phyloP scores from a whole-genome alignment of 2,797 vertebrate genomes.

The Gila robusta region DNA sequence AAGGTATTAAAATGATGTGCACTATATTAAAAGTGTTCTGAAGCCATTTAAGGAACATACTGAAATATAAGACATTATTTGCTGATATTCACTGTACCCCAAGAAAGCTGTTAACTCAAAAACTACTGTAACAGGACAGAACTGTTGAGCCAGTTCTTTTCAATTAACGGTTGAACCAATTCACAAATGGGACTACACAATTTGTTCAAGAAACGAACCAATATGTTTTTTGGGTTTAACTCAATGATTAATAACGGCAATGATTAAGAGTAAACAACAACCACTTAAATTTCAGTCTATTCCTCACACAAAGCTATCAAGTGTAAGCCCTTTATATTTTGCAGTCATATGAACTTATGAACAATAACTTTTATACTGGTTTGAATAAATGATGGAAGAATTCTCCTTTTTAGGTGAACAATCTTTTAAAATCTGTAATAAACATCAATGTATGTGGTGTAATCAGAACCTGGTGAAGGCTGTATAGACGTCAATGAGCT shows the following conservation, averaged over 20 bases:
- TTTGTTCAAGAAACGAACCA: neutral
- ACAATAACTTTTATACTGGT: neutral
- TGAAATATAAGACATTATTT: no score
- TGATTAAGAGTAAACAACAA: neutral
- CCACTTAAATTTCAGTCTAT: neutral
- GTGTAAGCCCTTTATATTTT: neutral
- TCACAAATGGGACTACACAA: neutral
- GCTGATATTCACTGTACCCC: no score
- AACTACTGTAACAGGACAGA: no score
- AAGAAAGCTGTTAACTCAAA: no score
- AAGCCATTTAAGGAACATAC: no score
- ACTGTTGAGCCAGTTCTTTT: neutral
- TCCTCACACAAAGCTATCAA: neutral
- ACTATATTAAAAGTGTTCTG: no score
- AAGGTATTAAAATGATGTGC: neutral
- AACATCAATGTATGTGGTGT: neutral
- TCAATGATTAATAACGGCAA: neutral
- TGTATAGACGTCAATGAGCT: conserved; percentile 93
- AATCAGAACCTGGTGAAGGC: conserved; percentile 88
- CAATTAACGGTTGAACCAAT: neutral
- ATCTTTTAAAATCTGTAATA: neutral
- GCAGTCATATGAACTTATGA: neutral
- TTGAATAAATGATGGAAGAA: neutral
- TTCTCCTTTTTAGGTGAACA: neutral
- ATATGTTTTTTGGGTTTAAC: neutral